Base-by-base conservation (phyloP, 2,113 vertebrate genomes). In the Phylloscopus trochiloides region DNA sequence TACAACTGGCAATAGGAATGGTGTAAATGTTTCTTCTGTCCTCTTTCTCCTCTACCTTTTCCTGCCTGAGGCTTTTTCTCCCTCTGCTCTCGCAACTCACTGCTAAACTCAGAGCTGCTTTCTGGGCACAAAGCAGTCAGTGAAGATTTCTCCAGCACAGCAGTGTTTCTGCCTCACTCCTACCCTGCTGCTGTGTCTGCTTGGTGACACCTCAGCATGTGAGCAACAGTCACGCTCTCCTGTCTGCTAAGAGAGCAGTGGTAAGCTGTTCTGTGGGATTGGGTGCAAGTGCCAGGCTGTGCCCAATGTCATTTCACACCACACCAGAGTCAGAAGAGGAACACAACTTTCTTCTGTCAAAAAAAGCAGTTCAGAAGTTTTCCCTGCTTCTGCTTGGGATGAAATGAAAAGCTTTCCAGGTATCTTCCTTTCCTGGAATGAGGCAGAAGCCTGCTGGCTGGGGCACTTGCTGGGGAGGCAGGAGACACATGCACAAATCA, bases 401-500 rank as follows among this genome's bases (percentile, higher is more conserved):
- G 14, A 90, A 79, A 72, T 29, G 1, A 65, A 93, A 79, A 86
- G 13, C 9, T 68, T 14, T 71, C 16, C 43, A 59, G 43, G 26
- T 86, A 34, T 32, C 10, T 80, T 80, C 32, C 11, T 65, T 58
- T 94, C 38, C 73, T 3, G 10, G 65, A 73, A 74, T 5, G 9
- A 71, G 40, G 40, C 38, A 89, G 79, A 29, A 88, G 22, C 51
- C 34, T 86, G 38, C 59, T 86, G 72, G 63, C 61, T 72, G 31
- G 16, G 48, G 6, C 34, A 43, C 38, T 50, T 7, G 0, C 51
- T 74, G 34, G 17, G 20, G 21, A 81, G 0, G 2, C 2, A 0
- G 38, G 26, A 94, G 24, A 47, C 34, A 22, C 38, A 59, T 4
- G 15, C 12, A 40, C 19, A 34, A 76, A n/a, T 45, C 48, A 76